Conservation (phyloP, 1,140 invertebrate species). For the Oryctes rhinoceros region DNA sequence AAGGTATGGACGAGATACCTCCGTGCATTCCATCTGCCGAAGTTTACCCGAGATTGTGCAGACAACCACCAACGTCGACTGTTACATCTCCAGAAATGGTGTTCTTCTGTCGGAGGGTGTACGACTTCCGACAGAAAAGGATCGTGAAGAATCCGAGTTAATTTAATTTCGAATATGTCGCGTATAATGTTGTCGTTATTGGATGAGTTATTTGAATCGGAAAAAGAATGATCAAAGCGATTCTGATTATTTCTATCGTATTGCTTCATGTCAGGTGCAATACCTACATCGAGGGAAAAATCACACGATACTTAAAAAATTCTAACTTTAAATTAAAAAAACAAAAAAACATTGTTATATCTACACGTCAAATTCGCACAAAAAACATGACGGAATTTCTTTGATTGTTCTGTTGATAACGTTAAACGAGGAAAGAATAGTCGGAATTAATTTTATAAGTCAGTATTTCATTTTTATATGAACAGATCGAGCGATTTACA, state of each 20-base stretch:
- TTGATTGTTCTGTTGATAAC: not conserved
- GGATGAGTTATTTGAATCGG: not conserved
- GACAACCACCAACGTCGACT: constrained; percentile 77
- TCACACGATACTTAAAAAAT: constrained; percentile 23
- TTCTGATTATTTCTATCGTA: not conserved
- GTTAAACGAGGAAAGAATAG: not conserved
- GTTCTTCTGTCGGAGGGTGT: constrained; percentile 92
- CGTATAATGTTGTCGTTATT: constrained; percentile 7
- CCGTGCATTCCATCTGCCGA: constrained; percentile 69
- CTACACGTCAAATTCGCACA: constrained; percentile 30
- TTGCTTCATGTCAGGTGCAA: not conserved
- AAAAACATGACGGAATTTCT: not conserved
- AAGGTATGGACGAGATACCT: constrained; percentile 66
- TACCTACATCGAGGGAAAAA: not conserved
- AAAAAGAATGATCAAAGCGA: not conserved
- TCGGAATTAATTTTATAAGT: not conserved
- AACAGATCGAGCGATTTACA: too few species aligned
- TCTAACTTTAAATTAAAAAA: not conserved
- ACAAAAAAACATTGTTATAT: constrained; percentile 10
- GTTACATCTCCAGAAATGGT: constrained; percentile 83
- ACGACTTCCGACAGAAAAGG: constrained; percentile 90
- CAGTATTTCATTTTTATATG: not conserved
- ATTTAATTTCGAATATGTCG: constrained; percentile 53
- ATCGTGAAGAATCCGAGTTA: constrained; percentile 75
- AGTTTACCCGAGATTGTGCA: constrained; percentile 63